Conservation (phyloP, 2,113 vertebrate species). For the Calypte anna region DNA sequence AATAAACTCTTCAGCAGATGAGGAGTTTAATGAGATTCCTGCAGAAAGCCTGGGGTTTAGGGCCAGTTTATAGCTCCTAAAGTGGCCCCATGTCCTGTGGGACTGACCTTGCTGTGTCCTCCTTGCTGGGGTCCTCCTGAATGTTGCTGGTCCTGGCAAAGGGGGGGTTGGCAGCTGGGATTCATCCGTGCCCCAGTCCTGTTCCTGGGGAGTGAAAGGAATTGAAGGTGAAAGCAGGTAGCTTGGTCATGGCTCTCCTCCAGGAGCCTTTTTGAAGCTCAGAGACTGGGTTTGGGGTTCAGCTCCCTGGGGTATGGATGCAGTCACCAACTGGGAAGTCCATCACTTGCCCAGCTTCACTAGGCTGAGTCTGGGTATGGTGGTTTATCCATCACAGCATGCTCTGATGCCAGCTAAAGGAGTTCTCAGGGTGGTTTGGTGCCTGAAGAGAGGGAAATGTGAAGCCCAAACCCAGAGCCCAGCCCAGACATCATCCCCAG, state of each 20-base stretch:
- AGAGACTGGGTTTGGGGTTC: not conserved
- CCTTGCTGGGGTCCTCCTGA: not conserved
- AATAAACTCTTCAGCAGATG: not conserved
- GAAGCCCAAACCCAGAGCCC: not conserved
- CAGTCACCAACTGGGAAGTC: not conserved
- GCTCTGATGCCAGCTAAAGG: not conserved
- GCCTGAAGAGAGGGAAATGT: rapidly evolving
- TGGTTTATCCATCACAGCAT: not conserved
- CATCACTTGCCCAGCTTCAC: not conserved
- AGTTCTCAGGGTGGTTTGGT: not conserved
- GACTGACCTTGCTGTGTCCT: not conserved
- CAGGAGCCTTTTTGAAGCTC: not conserved
- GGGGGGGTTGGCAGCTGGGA: not conserved
- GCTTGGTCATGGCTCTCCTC: not conserved
- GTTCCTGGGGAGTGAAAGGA: not conserved
- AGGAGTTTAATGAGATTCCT: not conserved
- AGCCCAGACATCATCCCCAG: not conserved
- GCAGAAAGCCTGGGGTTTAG: not conserved
- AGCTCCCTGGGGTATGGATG: rapidly evolving
- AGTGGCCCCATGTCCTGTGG: rapidly evolving
- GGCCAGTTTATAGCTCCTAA: not conserved
- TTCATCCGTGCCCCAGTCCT: not conserved
- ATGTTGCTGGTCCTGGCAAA: not conserved
- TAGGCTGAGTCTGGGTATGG: not conserved
- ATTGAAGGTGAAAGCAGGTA: not conserved